These are phyloP conservation scores for Rafetus swinhoei DNA, from an alignment of 2,113 vertebrate species.

Conservation along the genomic window DNA sequence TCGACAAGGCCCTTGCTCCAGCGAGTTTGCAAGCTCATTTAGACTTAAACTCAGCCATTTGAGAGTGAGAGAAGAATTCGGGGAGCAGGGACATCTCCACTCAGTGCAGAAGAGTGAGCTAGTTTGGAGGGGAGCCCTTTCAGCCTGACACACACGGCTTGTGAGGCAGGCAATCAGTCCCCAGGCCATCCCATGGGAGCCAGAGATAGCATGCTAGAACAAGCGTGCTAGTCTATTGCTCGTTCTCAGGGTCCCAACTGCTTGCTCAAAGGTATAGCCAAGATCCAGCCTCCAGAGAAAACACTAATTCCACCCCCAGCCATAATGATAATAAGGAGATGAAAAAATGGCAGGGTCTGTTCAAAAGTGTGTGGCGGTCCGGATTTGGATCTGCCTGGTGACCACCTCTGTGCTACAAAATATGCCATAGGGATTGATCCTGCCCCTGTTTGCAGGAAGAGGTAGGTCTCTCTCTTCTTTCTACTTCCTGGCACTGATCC, in stretches of 20 bases:
- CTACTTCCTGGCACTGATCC: not conserved
- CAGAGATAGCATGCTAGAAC: too few species aligned
- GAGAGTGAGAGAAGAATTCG: not conserved
- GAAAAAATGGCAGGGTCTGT: too few species aligned
- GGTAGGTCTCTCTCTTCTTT: not conserved
- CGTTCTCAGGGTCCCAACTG: too few species aligned
- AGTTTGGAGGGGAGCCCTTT: not conserved
- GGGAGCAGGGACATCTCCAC: not conserved
- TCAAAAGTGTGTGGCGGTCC: too few species aligned
- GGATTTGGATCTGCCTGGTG: too few species aligned
- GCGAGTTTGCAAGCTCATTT: not conserved
- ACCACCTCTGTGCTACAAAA: not conserved
- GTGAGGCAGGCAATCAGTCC: not conserved
- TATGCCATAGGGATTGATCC: not conserved
- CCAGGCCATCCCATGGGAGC: not conserved
- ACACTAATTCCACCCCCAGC: too few species aligned
- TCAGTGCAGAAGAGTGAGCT: not conserved
- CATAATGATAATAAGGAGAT: too few species aligned
- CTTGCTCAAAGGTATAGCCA: too few species aligned
- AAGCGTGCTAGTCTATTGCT: too few species aligned
- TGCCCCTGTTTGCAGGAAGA: not conserved
- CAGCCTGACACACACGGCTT: not conserved
- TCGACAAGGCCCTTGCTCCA: not conserved
- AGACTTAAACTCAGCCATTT: not conserved
- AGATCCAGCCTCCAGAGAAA: too few species aligned